A percentile compares a stretch with the other conserved stretches of the same genome.
These are phyloP conservation scores for Dendrocincla tyrannina DNA, from an alignment of 2,797 vertebrate species.

Conservation along the genomic window DNA sequence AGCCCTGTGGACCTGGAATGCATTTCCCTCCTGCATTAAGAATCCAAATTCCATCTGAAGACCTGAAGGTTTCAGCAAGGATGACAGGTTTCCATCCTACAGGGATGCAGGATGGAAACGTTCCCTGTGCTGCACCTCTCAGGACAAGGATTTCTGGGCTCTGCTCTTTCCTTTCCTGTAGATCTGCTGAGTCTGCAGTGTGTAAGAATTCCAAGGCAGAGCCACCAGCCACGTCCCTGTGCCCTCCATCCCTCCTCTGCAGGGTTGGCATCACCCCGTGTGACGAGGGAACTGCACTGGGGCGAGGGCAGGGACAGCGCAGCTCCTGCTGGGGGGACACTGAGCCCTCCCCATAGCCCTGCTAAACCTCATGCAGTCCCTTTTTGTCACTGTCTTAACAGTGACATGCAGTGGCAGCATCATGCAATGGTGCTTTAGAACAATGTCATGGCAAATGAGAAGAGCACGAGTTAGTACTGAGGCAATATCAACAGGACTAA, in stretches of 20 bases:
- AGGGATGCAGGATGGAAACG: background rate
- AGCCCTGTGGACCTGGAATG: background rate
- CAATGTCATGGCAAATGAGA: background rate
- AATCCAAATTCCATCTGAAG: background rate
- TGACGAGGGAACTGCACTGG: background rate
- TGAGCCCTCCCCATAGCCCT: background rate
- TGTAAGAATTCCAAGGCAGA: background rate
- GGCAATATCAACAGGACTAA: background rate
- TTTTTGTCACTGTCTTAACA: background rate
- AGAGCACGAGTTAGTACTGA: rapidly evolving
- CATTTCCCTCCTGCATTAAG: background rate
- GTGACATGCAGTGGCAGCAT: background rate
- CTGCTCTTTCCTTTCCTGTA: background rate
- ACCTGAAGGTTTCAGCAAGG: background rate
- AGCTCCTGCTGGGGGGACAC: background rate
- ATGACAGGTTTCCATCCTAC: background rate
- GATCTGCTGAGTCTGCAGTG: background rate
- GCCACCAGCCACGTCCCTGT: background rate
- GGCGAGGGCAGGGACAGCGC: background rate
- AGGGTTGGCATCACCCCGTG: background rate
- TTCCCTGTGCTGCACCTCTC: background rate
- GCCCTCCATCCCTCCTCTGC: background rate
- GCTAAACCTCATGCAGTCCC: background rate
- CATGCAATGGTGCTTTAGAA: background rate
- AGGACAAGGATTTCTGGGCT: background rate